Evolutionary conservation across 2,888 invertebrate species (phyloP), one percentile per base, ranked within the genome.

Genomic region (Cerastoderma edule): DNA sequence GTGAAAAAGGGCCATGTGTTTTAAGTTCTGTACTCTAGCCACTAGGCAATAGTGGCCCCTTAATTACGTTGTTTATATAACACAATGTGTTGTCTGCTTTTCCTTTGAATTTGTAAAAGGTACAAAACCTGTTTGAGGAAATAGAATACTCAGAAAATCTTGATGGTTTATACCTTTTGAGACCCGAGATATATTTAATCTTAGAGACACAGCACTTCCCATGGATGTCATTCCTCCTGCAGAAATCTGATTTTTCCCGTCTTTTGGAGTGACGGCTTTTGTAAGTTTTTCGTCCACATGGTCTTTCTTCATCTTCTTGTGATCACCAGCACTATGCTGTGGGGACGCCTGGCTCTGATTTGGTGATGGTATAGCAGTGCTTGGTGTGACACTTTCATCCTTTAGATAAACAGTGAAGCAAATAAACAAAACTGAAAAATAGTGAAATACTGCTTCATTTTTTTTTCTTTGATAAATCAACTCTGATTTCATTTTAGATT

Each of bases 201-300:
- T 78, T 2, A 88, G 72, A 19, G 88, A 88, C 10, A 82, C 84
- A 48, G 80, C 67, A 78, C 88, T 88, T 0, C 86, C 88, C 82
- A 83, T 83, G 24, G 67, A 24, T 1, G 32, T 24, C 66, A 33
- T 66, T 3, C 50, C 50, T 4, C n/a, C 24, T 6, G 50, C 66
- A n/a, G n/a, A n/a, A n/a, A n/a, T n/a, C 19, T 30, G 53, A n/a
- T 13, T 13, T 3, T 65, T 44, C 1, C 2, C 22, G 44, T 48
- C 50, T n/a, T 24, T 16, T 1, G 66, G 50, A 19, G 39, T 30
- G 22, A n/a, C 60, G 4, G 50, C 66, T 39, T 60, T 66, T 0
- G 66, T 76, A 53, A 82, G 75, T 72, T 77, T 82, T 65, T 79
- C 64, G 24, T 82, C 82, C n/a, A 82, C 77, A 77, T 79, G 82